These are phyloP conservation scores for Drosophila suzukii DNA, from an alignment of 1,140 invertebrate species.

Conservation along the genomic window DNA sequence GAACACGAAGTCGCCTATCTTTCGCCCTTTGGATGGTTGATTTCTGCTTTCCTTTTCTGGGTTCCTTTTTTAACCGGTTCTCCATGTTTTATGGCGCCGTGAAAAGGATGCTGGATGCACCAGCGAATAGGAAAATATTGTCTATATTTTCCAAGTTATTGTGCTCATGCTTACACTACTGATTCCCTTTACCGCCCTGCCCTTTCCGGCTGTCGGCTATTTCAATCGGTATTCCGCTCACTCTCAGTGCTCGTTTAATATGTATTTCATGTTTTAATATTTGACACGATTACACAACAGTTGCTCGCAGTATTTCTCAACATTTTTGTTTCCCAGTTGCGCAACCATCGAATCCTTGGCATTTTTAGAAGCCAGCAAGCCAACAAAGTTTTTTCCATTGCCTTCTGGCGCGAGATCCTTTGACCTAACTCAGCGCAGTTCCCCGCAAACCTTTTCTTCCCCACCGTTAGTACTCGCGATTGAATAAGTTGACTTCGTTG, in stretches of 20 bases:
- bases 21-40: slow-evolving; percentile 18
- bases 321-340: slow-evolving; percentile 13
- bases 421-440: slow-evolving; percentile 25
- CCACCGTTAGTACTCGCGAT: slow-evolving; percentile 53
- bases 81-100: slow-evolving; percentile 27
- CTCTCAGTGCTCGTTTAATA: slow-evolving; percentile 66
- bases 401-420: slow-evolving; percentile 51
- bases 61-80: slow-evolving; percentile 32
- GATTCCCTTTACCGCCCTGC: neutral
- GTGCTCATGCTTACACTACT: slow-evolving; percentile 69
- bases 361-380: slow-evolving; percentile 41
- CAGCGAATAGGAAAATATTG: slow-evolving; percentile 39
- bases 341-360: slow-evolving; percentile 44
- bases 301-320: slow-evolving; percentile 45
- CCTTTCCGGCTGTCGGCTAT: slow-evolving; percentile 11
- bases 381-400: slow-evolving; percentile 55
- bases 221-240: slow-evolving; percentile 30
- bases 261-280: slow-evolving; percentile 84
- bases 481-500: slow-evolving; percentile 62
- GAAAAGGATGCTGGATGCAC: slow-evolving; percentile 4
- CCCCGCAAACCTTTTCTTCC: slow-evolving; percentile 23
- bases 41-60: slow-evolving; percentile 3
- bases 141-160: slow-evolving; percentile 77
- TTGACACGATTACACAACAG: slow-evolving; percentile 80
- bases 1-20: slow-evolving; percentile 19